Evolutionary conservation across 64 coral and sea anemone genomes (phyloP), one percentile per base, ranked within the genome.

Genomic region (Montipora capricornis): DNA sequence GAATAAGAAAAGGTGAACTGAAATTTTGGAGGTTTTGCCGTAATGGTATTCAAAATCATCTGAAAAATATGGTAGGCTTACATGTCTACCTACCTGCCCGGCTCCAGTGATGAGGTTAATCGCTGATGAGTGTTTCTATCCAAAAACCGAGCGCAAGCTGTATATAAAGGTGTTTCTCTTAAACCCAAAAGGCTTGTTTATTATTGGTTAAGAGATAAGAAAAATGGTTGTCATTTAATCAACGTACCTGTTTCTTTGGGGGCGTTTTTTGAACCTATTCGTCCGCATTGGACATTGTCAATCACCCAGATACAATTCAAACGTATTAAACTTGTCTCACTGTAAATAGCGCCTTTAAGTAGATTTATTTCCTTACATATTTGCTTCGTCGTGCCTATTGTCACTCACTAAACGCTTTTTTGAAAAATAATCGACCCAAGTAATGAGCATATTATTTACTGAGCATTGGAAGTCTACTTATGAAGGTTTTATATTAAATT

Each of bases 401-500:
- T 51, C 82, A 86, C 15, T 6, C 44, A 44, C 44, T 86, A 86
- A 86, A 86, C 82, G 62, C 53, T 71, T 70, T 57, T 71, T 70
- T 86, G 46, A 13, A 84, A 47, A 46, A 73, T 20, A 50, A 59
- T 50, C 20, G 82, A 52, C 47, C 29, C 10, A 0, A 20, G 20
- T 16, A 86, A 49, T 20, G 17, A 50, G 47, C 37, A 47, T 5
- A 52, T 9, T 71, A 20, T 71, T 86, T 86, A 49, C 66, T 57
- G 53, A 66, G 62, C 8, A 73, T 10, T 19, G 66, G 2, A 68
- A 71, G 20, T 49, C 19, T 44, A 8, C 9, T n/a, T 12, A 14
- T 86, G 46, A 73, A 46, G n/a, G 17, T 71, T 71, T 86, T 51
- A 86, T 71, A 71, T 86, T 71, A 73, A 86, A 86, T 15, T 70